These are phyloP conservation scores for Hetaerina titia DNA, from an alignment of 2,888 invertebrate species.

Conservation along the genomic window DNA sequence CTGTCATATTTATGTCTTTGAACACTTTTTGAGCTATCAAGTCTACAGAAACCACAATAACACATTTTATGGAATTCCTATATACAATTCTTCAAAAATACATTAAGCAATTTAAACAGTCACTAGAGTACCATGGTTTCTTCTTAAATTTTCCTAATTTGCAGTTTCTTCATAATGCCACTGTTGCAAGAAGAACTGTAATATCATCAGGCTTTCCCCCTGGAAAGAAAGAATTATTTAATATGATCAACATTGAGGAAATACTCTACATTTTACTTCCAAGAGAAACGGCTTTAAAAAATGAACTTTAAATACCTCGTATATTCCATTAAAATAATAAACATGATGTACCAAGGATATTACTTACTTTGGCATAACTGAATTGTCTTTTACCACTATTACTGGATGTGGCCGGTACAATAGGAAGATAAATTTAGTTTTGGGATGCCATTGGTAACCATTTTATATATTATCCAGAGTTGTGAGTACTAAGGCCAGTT, in stretches of 20 bases:
- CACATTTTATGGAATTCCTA: slow-evolving; percentile 60
- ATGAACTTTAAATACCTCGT: too few relatives aligned
- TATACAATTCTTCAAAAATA: slow-evolving; percentile 64
- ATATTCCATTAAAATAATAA: not conserved
- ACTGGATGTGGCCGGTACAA: too few relatives aligned
- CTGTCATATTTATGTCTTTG: not conserved
- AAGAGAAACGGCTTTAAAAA: too few relatives aligned
- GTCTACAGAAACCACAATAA: slow-evolving; percentile 65
- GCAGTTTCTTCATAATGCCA: slow-evolving; percentile 80
- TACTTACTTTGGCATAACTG: too few relatives aligned
- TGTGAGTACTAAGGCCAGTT: too few relatives aligned
- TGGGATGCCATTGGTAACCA: too few relatives aligned
- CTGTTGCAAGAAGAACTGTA: slow-evolving; percentile 96
- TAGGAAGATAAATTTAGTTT: too few relatives aligned
- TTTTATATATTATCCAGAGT: too few relatives aligned
- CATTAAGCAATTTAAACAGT: slow-evolving; percentile 41
- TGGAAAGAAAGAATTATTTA: slow-evolving; percentile 75
- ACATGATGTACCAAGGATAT: too few relatives aligned
- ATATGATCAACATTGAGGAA: not conserved
- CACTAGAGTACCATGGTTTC: slow-evolving; percentile 43
- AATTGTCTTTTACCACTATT: too few relatives aligned
- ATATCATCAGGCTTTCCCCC: slow-evolving; percentile 99
- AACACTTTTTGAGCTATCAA: slow-evolving; percentile 36
- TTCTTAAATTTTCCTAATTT: slow-evolving; percentile 61
- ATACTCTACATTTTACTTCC: too few relatives aligned